These are phyloP conservation scores for Calycopis cecrops DNA, from an alignment of 1,140 invertebrate genomes.

Conservation along the genomic window DNA sequence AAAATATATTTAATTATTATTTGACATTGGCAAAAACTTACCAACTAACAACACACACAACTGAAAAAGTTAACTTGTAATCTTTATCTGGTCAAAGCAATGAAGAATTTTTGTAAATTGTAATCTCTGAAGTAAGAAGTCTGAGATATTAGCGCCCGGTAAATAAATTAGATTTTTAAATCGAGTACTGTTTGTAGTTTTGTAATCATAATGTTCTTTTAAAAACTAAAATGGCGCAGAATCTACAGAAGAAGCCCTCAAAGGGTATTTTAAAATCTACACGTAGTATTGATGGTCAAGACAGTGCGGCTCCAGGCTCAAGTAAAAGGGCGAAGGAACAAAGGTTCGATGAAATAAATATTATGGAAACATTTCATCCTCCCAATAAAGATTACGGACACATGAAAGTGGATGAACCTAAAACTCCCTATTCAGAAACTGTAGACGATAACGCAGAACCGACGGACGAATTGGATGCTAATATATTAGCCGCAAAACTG, in stretches of 20 bases:
- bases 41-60: too few species aligned
- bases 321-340: conserved; percentile 85
- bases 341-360: conserved; percentile 99
- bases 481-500: conserved; percentile 85
- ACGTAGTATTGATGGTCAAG: conserved; percentile 81
- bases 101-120: too few species aligned
- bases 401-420: conserved; percentile 99
- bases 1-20: too few species aligned
- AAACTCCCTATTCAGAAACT: conserved; percentile 92
- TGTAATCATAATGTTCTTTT: conserved; percentile 35
- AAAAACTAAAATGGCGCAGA: conserved; percentile 59
- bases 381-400: conserved; percentile 99
- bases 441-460: conserved; percentile 82
- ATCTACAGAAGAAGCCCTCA: conserved; percentile 83
- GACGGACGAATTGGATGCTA: conserved; percentile 85
- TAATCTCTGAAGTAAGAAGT: too few species aligned
- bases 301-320: conserved; percentile 51
- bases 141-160: too few species aligned
- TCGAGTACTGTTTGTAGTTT: background rate
- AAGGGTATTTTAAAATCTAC: conserved; percentile 96
- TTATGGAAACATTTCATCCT: conserved; percentile 97
- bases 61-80: too few species aligned
- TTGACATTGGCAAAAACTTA: too few species aligned
- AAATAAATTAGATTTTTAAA: too few species aligned
- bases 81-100: too few species aligned